Evolutionary conservation across 2,797 vertebrate genomes (phyloP).

Genomic region (Gouania willdenowi): DNA sequence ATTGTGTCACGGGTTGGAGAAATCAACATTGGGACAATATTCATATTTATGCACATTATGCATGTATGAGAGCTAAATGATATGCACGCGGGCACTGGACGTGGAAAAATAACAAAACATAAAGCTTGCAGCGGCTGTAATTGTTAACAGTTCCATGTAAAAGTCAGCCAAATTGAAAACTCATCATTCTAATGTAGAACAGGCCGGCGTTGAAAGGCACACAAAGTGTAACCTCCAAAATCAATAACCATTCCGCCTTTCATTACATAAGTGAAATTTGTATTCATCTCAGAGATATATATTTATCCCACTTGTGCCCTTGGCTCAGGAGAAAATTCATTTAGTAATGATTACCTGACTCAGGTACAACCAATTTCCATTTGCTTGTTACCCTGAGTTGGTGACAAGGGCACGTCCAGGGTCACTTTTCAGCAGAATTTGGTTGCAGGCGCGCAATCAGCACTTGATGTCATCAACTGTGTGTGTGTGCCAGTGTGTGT

Average conservation of each 20-base stretch:
- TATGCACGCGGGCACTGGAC: conserved; percentile 49
- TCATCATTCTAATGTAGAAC: conserved; percentile 71
- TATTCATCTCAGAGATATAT: conserved; percentile 79
- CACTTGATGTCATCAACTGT: conserved; percentile 73
- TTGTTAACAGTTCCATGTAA: conserved; percentile 60
- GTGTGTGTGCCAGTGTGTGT: conserved; percentile 1
- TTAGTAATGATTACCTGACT: conserved; percentile 95
- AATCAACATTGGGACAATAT: conserved; percentile 34
- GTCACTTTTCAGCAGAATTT: conserved; percentile 84
- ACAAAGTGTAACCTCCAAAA: conserved; percentile 64
- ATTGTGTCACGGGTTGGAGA: conserved; percentile 36
- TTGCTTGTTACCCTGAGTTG: conserved; percentile 77
- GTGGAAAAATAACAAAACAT: conserved; percentile 41
- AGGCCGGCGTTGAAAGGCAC: conserved; percentile 59
- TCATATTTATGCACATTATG: conserved; percentile 44
- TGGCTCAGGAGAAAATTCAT: conserved; percentile 77
- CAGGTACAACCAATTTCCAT: conserved; percentile 85
- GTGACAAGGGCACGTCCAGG: conserved; percentile 83
- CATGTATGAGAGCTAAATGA: conserved; percentile 38
- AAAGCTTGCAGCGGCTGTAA: conserved; percentile 30
- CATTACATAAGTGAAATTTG: conserved; percentile 83
- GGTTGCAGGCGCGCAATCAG: conserved; percentile 72
- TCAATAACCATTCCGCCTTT: conserved; percentile 68
- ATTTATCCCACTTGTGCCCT: conserved; percentile 76
- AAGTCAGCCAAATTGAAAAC: conserved; percentile 71